Evolutionary conservation across 2,797 vertebrate genomes (phyloP).

Genomic region (Microctenopoma lineatum): DNA sequence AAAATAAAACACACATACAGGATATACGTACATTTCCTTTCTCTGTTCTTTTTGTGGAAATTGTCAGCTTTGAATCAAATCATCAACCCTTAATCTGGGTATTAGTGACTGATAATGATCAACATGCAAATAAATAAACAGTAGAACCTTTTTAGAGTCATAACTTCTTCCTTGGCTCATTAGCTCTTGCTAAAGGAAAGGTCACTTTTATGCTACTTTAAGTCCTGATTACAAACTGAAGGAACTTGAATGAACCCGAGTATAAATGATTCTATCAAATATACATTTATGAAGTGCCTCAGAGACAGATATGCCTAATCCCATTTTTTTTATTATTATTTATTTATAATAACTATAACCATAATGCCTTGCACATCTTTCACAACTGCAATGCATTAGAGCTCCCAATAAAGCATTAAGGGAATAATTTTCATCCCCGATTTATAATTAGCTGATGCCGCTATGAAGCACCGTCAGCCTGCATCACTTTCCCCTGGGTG

Average conservation of each 20-base stretch:
- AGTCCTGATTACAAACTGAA: conserved; percentile 6
- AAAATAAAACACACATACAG: conserved; percentile 5
- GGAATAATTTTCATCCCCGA: conserved; percentile 40
- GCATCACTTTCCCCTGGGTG: conserved; percentile 22
- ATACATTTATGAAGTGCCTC: no score
- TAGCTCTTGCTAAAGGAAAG: not conserved
- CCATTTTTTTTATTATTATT: not conserved
- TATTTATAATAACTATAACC: conserved; percentile 18
- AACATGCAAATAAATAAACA: not conserved
- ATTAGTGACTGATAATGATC: not conserved
- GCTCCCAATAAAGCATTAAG: conserved; percentile 31
- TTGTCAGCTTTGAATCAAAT: no score
- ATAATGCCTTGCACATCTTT: conserved; percentile 29
- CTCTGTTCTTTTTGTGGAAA: no score
- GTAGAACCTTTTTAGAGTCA: not conserved
- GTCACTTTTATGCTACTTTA: not conserved
- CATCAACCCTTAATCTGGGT: not conserved
- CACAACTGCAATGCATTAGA: conserved; percentile 41
- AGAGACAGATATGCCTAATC: not conserved
- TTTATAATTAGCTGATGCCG: conserved; percentile 50
- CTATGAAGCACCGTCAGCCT: conserved; percentile 37
- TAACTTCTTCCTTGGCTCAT: not conserved
- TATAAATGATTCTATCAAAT: conserved; percentile 1
- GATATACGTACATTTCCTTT: not conserved
- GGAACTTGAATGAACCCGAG: no score